Conservation (phyloP, 2,797 vertebrate genomes). For the Myotis planiceps region DNA sequence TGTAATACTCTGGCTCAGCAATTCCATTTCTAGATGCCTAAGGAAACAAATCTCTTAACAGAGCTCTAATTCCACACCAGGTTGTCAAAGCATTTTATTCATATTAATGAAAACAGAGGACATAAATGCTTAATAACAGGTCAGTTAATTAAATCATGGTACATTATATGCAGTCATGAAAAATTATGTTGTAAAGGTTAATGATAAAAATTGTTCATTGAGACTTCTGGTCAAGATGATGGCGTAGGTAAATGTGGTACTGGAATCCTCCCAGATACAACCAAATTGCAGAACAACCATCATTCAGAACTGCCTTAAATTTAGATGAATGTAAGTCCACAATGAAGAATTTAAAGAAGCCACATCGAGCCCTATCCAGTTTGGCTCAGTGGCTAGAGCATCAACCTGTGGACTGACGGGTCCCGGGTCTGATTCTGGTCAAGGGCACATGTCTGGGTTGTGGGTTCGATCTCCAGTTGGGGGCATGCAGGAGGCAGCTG, state of each 20-base stretch:
- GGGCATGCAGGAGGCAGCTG: no score
- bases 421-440: no score
- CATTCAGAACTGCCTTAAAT: background rate
- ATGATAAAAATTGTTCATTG: slow-evolving; percentile 33
- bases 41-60: slow-evolving; percentile 56
- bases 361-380: background rate
- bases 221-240: background rate
- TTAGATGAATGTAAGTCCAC: background rate
- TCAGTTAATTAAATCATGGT: slow-evolving; percentile 30
- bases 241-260: background rate
- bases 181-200: slow-evolving; percentile 12
- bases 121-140: slow-evolving; percentile 13
- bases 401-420: no score
- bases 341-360: background rate
- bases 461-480: no score
- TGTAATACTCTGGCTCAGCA: slow-evolving; percentile 5
- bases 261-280: background rate
- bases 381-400: no score
- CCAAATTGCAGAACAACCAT: background rate
- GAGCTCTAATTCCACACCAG: slow-evolving; percentile 10
- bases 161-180: slow-evolving; percentile 17
- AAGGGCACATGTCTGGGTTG: no score
- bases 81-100: slow-evolving; percentile 32
- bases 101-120: slow-evolving; percentile 35
- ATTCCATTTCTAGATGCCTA: slow-evolving; percentile 26